Base-by-base conservation (phyloP, 2,113 vertebrate genomes). In the Cebidichthys violaceus region DNA sequence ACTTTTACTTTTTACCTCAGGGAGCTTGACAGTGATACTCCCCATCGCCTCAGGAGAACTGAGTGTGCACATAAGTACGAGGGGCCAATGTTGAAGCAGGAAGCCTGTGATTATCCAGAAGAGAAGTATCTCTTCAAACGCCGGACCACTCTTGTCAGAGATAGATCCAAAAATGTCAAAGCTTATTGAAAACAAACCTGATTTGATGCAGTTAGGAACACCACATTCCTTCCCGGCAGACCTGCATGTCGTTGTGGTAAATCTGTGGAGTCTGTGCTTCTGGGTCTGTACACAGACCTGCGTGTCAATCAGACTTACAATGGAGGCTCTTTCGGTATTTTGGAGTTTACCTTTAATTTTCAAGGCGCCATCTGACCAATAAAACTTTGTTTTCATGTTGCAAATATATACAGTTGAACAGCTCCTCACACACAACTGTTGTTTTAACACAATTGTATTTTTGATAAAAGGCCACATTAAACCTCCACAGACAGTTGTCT, bases 291-390 rank as follows among this genome's bases (percentile, higher is more conserved):
- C 75, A 79, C 41, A 77, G 60, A 71, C 43, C 68, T 57, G 45
- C 17, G 31, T 17, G 72, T 79, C 81, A 82, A 18, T 90, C 79
- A 70, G 67, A 73, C 75, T 84, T 86, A 72, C 70, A 39, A 27
- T 29, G 6, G 52, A 47, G 52, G 41, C 61, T 68, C 67, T 43
- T 45, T 10, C 11, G 5, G 78, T 41, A 31, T 66, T 70, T 27
- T 55, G 41, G 35, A 85, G 77, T 90, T 85, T 83, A 67, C 54
- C 75, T 88, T 87, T 90, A 10, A 86, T 88, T 87, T 83, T 6
- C 39, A 9, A 22, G n/a, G 65, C 45, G 29, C 77, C 82, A 83
- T 87, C 86, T 87, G 82, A 87, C 62, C 79, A 71, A 33, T 22
- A 41, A 55, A 81, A 76, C 74, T 61, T 71, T 55, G 70, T 24